Conservation (phyloP, 2,888 invertebrate species). For the Hirtodrosophila trivittata region DNA sequence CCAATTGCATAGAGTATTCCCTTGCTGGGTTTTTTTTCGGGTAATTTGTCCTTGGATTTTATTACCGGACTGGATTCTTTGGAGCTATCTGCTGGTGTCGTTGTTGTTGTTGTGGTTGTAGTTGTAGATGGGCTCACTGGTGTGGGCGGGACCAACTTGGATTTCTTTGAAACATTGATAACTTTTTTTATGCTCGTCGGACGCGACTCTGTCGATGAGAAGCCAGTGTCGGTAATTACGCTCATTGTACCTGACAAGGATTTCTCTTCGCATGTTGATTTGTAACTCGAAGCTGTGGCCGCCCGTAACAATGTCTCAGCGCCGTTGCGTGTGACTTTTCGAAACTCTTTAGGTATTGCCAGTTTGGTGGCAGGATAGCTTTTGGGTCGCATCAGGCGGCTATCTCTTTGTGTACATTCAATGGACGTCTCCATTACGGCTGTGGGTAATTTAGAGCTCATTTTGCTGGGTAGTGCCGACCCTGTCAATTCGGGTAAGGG, state of each 20-base stretch:
- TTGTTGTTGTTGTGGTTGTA: slow-evolving; percentile 61
- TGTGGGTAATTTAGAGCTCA: slow-evolving; percentile 52
- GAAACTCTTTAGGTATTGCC: slow-evolving; percentile 81
- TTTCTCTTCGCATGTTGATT: slow-evolving; percentile 73
- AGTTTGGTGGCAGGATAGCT: slow-evolving; percentile 85
- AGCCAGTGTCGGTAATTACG: slow-evolving; percentile 51
- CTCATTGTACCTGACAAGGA: slow-evolving; percentile 56
- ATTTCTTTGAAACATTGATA: slow-evolving; percentile 78
- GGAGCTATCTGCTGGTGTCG: slow-evolving; percentile 70
- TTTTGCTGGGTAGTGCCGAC: slow-evolving; percentile 37
- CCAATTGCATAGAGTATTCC: slow-evolving; percentile 90
- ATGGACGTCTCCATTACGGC: slow-evolving; percentile 19
- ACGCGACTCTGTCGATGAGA: slow-evolving; percentile 66
- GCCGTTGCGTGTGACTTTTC: slow-evolving; percentile 74
- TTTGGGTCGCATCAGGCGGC: slow-evolving; percentile 85
- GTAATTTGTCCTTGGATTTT: slow-evolving; percentile 81
- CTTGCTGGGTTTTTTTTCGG: slow-evolving; percentile 87
- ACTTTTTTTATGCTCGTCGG: slow-evolving; percentile 64
- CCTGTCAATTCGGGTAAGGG: slow-evolving; percentile 20
- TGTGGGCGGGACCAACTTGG: slow-evolving; percentile 75
- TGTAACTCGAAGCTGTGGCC: slow-evolving; percentile 35
- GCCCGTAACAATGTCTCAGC: slow-evolving; percentile 31
- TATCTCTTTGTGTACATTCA: slow-evolving; percentile 60
- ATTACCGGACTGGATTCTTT: slow-evolving; percentile 79
- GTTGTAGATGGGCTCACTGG: slow-evolving; percentile 66